These are phyloP conservation scores for Ptilorrhoa leucosticta DNA, from an alignment of 2,113 vertebrate genomes.

Conservation along the genomic window DNA sequence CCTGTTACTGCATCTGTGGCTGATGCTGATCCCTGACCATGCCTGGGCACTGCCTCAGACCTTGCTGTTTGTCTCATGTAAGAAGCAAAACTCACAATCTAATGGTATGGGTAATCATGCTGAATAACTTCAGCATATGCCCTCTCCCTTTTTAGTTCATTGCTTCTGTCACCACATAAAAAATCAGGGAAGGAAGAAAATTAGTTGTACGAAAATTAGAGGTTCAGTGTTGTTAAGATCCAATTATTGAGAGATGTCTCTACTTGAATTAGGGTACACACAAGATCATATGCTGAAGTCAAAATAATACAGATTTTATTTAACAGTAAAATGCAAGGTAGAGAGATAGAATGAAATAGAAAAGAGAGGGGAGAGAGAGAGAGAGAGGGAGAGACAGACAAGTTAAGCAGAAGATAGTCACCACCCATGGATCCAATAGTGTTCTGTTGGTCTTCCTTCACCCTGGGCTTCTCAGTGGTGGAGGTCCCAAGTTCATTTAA, in stretches of 20 bases:
- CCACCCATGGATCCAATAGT: background rate
- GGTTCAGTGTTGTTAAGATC: background rate
- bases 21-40: background rate
- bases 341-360: background rate
- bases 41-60: background rate
- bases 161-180: background rate
- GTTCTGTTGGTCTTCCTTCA: background rate
- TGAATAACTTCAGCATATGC: background rate
- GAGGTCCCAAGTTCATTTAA: background rate
- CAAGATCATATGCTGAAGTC: background rate
- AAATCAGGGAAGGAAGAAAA: background rate
- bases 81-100: accelerated
- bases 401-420: background rate
- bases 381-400: background rate
- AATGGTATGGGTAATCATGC: too few relatives aligned
- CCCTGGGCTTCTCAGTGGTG: accelerated
- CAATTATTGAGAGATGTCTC: background rate
- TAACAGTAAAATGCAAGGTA: background rate
- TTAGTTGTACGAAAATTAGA: background rate
- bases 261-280: background rate
- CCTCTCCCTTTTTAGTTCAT: background rate
- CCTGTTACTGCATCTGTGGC: background rate
- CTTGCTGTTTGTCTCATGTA: background rate
- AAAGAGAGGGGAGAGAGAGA: background rate
- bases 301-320: background rate